Percentiles rank a stretch among this genome's conserved stretches.
phyloP scores from a whole-genome alignment of 2,797 vertebrate species.

The Mastacembelus armatus region DNA sequence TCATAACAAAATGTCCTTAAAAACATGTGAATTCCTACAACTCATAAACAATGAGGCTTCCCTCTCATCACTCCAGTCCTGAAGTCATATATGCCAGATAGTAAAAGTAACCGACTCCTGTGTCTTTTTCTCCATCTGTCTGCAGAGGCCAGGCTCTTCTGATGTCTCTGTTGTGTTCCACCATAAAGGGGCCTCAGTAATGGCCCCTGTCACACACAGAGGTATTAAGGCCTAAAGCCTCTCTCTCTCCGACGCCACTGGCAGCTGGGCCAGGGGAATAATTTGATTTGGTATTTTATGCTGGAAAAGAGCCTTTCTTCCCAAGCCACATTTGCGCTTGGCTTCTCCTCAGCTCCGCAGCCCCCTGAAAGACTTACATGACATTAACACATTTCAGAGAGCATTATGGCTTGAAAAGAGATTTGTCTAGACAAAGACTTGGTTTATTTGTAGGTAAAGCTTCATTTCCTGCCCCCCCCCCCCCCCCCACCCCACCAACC shows the following conservation, averaged over 20 bases:
- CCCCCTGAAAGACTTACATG: slow-evolving; percentile 86
- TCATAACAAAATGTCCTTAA: not conserved
- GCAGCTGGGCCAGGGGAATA: slow-evolving; percentile 85
- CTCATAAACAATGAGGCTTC: not conserved
- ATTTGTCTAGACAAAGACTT: slow-evolving; percentile 89
- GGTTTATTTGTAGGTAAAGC: slow-evolving; percentile 89
- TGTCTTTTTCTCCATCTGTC: slow-evolving; percentile 51
- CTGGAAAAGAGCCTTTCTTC: slow-evolving; percentile 85
- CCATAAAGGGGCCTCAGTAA: slow-evolving; percentile 73
- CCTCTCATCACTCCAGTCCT: slow-evolving; percentile 2
- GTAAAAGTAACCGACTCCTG: too few relatives aligned
- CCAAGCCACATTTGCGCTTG: slow-evolving; percentile 80
- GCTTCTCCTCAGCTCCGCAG: slow-evolving; percentile 73
- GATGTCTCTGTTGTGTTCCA: slow-evolving; percentile 75
- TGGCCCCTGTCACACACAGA: slow-evolving; percentile 83
- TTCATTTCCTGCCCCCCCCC: slow-evolving; percentile 85
- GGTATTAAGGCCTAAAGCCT: slow-evolving; percentile 79
- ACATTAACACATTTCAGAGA: slow-evolving; percentile 88
- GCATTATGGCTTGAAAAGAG: slow-evolving; percentile 86
- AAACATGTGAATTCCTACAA: not conserved
- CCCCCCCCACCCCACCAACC: slow-evolving; percentile 19
- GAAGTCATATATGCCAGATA: not conserved
- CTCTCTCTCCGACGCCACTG: slow-evolving; percentile 68
- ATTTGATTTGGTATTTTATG: slow-evolving; percentile 87
- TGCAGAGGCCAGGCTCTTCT: slow-evolving; percentile 51